Percentiles rank a stretch among this genome's conserved stretches.
Evolutionary conservation across 2,113 vertebrate genomes (phyloP).

Genomic region (Meleagris gallopavo): DNA sequence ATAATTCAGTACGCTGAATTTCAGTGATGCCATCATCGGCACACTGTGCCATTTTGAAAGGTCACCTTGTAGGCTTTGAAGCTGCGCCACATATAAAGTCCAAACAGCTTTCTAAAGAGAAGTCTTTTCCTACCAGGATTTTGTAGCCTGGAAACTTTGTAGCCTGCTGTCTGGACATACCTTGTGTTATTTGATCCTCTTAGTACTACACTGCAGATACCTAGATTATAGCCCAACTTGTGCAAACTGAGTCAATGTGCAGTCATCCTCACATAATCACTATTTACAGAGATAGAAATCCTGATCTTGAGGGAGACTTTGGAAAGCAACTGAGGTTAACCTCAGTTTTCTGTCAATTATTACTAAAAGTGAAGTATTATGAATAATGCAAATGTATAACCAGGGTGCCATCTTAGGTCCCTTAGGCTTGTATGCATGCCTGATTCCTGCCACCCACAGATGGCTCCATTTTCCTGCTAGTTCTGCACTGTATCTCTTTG

Average conservation of each 20-base stretch:
- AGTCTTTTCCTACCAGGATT: background rate
- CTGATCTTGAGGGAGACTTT: background rate
- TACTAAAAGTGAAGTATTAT: background rate
- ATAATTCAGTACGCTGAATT: background rate
- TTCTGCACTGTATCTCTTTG: background rate
- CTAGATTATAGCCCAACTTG: background rate
- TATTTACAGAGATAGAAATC: background rate
- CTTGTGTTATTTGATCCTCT: background rate
- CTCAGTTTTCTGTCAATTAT: background rate
- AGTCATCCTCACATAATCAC: background rate
- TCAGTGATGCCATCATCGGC: background rate
- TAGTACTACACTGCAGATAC: background rate
- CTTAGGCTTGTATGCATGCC: fast-evolving
- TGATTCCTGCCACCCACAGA: background rate
- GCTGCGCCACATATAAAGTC: background rate
- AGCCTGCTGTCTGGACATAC: background rate
- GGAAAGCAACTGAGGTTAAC: background rate
- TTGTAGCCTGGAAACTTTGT: background rate
- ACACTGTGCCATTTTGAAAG: background rate
- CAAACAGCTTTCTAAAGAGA: background rate
- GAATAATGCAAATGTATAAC: background rate
- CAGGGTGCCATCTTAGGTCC: background rate
- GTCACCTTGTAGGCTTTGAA: background rate
- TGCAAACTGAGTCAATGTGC: background rate
- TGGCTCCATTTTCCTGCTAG: background rate